Base-by-base conservation (phyloP, 2,113 vertebrate species). In the Reinhardtius hippoglossoides region DNA sequence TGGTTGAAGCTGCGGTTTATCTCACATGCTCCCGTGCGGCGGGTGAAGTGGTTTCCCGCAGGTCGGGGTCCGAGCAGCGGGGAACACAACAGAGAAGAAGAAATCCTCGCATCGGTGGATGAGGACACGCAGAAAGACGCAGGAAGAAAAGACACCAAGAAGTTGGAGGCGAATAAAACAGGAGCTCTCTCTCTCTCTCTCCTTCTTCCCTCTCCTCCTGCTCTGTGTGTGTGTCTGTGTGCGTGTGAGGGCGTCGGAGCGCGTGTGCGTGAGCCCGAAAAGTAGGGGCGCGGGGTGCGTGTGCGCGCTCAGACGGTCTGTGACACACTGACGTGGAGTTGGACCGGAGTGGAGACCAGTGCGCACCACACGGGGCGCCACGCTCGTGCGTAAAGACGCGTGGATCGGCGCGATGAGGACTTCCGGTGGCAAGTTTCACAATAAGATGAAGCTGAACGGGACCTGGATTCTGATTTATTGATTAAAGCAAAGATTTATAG, bases 31-130 rank as follows among this genome's bases (percentile, higher is more conserved):
- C 90, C 81, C 62, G 75, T 56, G 64, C 55, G 79, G 74, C 87
- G 81, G 84, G 37, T 27, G 58, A 67, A 73, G 24, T 54, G 78
- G 14, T 27, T 46, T 24, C 37, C 83, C 83, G 76, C 3, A 67
- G 76, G 69, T 68, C 67, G 46, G 77, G 70, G 46, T 67, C n/a
- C 2, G 66, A 8, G 60, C 0, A 62, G 44, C 3, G 23, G 24
- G 1, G n/a, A 16, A 0, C 3, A 64, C 0, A 68, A 23, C 20
- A 60, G 62, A 0, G 9, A 40, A 71, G 76, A 31, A 86, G 40
- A 42, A 42, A 89, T 86, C 91, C 86, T 79, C 70, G 69, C 85
- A 89, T 90, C 76, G 83, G 85, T 81, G 82, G 71, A 73, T 0
- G 20, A 75, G 23, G 67, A 61, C 54, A 78, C 20, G 40, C 72